Evolutionary conservation across 2,888 invertebrate genomes (phyloP).

Genomic region (Latheticus oryzae): DNA sequence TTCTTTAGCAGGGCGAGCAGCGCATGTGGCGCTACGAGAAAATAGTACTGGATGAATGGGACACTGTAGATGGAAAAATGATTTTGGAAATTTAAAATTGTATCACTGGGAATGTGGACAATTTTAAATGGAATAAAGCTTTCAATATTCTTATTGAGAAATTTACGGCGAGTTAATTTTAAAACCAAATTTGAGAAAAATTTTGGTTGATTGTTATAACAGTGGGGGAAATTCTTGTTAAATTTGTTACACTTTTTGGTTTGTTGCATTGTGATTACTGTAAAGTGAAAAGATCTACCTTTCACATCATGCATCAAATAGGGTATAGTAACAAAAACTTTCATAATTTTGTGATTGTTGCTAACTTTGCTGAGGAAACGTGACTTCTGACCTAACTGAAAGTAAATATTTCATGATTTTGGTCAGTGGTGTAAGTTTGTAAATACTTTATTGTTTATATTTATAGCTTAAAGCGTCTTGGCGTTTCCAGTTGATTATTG

Average conservation of each 20-base stretch:
- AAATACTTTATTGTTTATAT: conserved; percentile 18
- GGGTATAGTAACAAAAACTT: background rate
- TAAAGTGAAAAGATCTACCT: conserved; percentile 1
- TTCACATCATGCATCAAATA: conserved; percentile 8
- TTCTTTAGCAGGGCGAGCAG: conserved; percentile 6
- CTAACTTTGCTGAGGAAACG: conserved; percentile 23
- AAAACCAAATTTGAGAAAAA: too few species aligned
- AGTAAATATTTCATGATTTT: conserved; percentile 1
- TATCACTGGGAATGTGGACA: too few species aligned
- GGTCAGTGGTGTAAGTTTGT: conserved; percentile 2
- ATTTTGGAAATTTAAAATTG: too few species aligned
- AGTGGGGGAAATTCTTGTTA: conserved; percentile 12
- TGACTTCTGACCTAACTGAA: background rate
- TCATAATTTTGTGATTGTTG: conserved; percentile 17
- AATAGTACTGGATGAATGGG: background rate
- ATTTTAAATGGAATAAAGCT: too few species aligned
- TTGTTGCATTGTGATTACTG: too few species aligned
- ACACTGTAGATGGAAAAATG: too few species aligned
- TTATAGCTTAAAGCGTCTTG: background rate
- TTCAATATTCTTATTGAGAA: too few species aligned
- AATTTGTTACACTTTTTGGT: conserved; percentile 10
- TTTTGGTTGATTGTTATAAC: too few species aligned
- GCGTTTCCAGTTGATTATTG: conserved; percentile 6
- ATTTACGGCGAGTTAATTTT: too few species aligned
- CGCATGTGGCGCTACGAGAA: too few species aligned